Evolutionary conservation across 1,140 invertebrate genomes (phyloP).

Genomic region (Drosophila nasuta): DNA sequence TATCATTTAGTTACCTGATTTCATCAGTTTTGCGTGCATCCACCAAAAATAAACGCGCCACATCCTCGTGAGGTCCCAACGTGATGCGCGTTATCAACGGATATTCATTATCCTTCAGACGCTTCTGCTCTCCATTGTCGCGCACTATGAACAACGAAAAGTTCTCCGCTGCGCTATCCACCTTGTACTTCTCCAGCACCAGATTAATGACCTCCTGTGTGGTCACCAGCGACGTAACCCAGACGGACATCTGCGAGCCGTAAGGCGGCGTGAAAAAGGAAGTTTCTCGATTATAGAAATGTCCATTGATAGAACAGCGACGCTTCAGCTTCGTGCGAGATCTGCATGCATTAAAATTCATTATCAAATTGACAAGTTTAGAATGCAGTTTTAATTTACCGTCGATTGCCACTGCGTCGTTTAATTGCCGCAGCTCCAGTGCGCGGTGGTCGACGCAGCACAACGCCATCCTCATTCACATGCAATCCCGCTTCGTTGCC

Average conservation of each 20-base stretch:
- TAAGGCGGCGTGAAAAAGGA: slow-evolving; percentile 94
- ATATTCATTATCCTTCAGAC: slow-evolving; percentile 91
- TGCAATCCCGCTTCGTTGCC: slow-evolving; percentile 74
- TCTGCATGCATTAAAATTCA: slow-evolving; percentile 60
- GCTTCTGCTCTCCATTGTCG: slow-evolving; percentile 93
- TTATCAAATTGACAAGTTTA: neutral
- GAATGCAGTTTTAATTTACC: slow-evolving; percentile 69
- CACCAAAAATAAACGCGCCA: slow-evolving; percentile 92
- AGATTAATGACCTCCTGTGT: slow-evolving; percentile 93
- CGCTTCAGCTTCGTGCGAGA: slow-evolving; percentile 90
- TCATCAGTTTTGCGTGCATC: slow-evolving; percentile 90
- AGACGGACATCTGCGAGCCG: slow-evolving; percentile 94
- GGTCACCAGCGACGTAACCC: slow-evolving; percentile 92
- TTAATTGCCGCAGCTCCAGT: slow-evolving; percentile 89
- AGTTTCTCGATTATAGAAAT: slow-evolving; percentile 95
- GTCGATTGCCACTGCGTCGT: slow-evolving; percentile 88
- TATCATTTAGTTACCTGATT: slow-evolving; percentile 86
- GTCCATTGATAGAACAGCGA: slow-evolving; percentile 94
- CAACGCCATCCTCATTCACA: slow-evolving; percentile 81
- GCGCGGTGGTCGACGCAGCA: slow-evolving; percentile 84
- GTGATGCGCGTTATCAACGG: slow-evolving; percentile 91
- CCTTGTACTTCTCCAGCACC: slow-evolving; percentile 94
- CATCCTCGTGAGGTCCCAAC: slow-evolving; percentile 93
- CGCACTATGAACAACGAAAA: slow-evolving; percentile 93
- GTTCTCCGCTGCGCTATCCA: slow-evolving; percentile 91